A percentile compares a stretch with the other conserved stretches of the same genome.
Conservation (phyloP, 1,140 invertebrate genomes). For the Ostrea edulis region DNA sequence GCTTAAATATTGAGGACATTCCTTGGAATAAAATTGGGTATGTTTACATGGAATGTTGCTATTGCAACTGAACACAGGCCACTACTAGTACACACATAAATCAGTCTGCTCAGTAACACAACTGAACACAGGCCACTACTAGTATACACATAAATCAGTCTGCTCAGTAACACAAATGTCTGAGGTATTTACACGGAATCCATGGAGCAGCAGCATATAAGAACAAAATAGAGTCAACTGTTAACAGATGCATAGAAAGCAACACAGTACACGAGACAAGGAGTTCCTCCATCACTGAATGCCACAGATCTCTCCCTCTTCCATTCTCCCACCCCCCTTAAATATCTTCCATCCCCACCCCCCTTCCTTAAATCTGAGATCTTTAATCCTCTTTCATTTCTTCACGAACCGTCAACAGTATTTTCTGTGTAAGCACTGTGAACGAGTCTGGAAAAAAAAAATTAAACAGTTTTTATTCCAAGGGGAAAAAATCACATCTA, state of each 20-base stretch:
- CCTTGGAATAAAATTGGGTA: background rate
- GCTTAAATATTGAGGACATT: background rate
- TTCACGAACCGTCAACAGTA: conserved; percentile 67
- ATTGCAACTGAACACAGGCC: background rate
- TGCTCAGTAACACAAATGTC: background rate
- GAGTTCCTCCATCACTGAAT: background rate
- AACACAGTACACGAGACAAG: background rate
- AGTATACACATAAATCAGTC: background rate
- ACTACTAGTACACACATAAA: background rate
- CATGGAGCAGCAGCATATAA: background rate
- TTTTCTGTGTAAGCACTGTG: conserved; percentile 65
- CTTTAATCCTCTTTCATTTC: conserved; percentile 69
- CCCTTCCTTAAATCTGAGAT: background rate
- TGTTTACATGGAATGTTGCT: background rate
- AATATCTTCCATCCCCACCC: background rate
- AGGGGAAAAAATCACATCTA: background rate
- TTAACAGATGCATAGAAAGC: conserved; percentile 15
- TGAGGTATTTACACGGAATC: background rate
- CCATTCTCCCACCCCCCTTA: background rate
- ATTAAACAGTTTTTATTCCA: conserved; percentile 24
- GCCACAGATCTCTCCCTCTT: background rate
- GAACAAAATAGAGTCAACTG: background rate
- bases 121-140: background rate
- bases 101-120: background rate
- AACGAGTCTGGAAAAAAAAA: conserved; percentile 64